Evolutionary conservation across 2,113 vertebrate species (phyloP).

Genomic region (Cyrtonyx montezumae): DNA sequence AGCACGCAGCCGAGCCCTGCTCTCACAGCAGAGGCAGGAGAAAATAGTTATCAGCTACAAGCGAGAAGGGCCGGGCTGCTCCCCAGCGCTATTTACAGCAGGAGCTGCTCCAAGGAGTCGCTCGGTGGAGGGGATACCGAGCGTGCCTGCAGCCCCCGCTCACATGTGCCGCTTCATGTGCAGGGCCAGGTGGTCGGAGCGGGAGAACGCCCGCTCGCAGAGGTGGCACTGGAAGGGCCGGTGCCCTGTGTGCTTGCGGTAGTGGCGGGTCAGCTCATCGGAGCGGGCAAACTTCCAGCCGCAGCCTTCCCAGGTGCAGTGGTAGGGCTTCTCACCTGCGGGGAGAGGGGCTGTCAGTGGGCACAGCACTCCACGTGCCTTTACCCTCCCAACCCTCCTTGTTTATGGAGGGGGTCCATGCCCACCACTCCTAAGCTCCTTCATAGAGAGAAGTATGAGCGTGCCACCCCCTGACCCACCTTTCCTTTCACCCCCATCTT

Average conservation of each 20-base stretch:
- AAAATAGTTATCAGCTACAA: slow-evolving; percentile 62
- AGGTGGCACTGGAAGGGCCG: slow-evolving; percentile 91
- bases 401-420: not conserved
- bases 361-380: not conserved
- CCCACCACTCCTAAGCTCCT: not conserved
- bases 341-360: slow-evolving; percentile 7
- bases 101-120: slow-evolving; percentile 13
- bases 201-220: slow-evolving; percentile 91
- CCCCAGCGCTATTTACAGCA: slow-evolving; percentile 52
- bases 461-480: too few species aligned
- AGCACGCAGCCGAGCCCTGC: not conserved
- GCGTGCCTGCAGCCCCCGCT: not conserved
- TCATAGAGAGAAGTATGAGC: not conserved
- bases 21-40: slow-evolving; percentile 28
- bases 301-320: slow-evolving; percentile 92
- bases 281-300: slow-evolving; percentile 93
- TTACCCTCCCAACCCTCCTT: not conserved
- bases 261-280: slow-evolving; percentile 90
- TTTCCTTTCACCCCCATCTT: not conserved
- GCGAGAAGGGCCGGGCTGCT: slow-evolving; percentile 36
- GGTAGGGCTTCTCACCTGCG: slow-evolving; percentile 90
- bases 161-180: slow-evolving; percentile 96
- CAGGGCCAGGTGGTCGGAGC: slow-evolving; percentile 91
- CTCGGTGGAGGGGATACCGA: not conserved
- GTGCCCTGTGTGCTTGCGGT: slow-evolving; percentile 92